Evolutionary conservation across 1,140 invertebrate genomes (phyloP).

Genomic region (Vanessa tameamea): DNA sequence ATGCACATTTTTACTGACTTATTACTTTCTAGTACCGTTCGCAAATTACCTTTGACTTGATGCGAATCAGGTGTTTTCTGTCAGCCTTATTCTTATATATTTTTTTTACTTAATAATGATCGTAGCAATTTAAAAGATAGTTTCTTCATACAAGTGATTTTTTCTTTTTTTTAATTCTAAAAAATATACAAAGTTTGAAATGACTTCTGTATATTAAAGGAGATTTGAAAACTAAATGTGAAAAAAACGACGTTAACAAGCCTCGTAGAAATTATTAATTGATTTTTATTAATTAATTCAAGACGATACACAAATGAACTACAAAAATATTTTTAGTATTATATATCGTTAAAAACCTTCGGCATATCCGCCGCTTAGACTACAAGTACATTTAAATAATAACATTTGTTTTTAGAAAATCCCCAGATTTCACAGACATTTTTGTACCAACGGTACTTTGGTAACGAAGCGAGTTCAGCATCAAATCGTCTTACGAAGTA

Average conservation of each 20-base stretch:
- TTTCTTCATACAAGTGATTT: no score
- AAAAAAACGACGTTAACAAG: no score
- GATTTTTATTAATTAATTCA: no score
- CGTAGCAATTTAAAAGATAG: no score
- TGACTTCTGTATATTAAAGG: no score
- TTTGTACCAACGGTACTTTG: constrained; percentile 51
- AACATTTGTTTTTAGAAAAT: no score
- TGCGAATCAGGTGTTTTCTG: neutral
- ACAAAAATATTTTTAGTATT: neutral
- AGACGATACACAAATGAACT: neutral
- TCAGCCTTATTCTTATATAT: neutral
- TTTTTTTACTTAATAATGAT: neutral
- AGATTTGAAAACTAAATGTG: no score
- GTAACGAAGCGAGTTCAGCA: constrained; percentile 62
- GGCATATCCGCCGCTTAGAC: no score
- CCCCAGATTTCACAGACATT: neutral
- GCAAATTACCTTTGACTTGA: constrained; percentile 40
- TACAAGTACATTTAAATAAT: no score
- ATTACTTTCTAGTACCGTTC: constrained; percentile 69
- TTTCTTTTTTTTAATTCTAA: no score
- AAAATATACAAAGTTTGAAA: no score
- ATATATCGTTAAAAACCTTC: neutral
- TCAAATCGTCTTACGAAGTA: constrained; percentile 61
- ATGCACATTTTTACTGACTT: constrained; percentile 79
- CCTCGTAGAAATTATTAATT: no score